These are phyloP conservation scores for Tortricodes alternella DNA, from an alignment of 2,888 invertebrate genomes.

Conservation along the genomic window DNA sequence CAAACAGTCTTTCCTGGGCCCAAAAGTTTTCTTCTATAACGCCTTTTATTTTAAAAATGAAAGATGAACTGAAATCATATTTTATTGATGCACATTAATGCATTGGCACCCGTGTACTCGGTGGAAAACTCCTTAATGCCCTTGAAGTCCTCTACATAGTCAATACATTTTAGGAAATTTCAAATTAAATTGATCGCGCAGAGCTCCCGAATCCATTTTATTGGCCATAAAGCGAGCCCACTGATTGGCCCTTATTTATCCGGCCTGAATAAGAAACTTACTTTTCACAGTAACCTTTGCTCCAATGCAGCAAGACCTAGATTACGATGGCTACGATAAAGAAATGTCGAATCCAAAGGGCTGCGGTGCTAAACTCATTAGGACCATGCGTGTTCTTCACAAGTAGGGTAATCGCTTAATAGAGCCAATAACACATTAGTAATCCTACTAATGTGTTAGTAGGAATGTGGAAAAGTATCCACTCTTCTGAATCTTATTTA, in stretches of 20 bases:
- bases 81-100: no score
- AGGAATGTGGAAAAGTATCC: no score
- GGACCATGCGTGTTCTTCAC: slow-evolving; percentile 1
- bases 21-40: no score
- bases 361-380: background rate
- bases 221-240: slow-evolving; percentile 19
- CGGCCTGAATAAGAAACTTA: slow-evolving; percentile 15
- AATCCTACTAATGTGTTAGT: background rate
- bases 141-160: slow-evolving; percentile 13
- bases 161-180: background rate
- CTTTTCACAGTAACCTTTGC: slow-evolving; percentile 9
- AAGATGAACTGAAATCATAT: no score
- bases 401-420: slow-evolving; percentile 16
- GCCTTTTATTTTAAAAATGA: no score
- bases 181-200: slow-evolving; percentile 11
- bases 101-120: no score
- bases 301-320: background rate
- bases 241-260: slow-evolving; percentile 27
- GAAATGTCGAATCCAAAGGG: background rate
- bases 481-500: no score
- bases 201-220: slow-evolving; percentile 23
- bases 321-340: background rate
- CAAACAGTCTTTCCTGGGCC: no score
- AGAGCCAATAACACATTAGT: background rate
- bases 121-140: no score